A percentile compares a stretch with the other conserved stretches of the same genome.
Evolutionary conservation across 2,113 vertebrate genomes (phyloP).

Genomic region (Excalfactoria chinensis): DNA sequence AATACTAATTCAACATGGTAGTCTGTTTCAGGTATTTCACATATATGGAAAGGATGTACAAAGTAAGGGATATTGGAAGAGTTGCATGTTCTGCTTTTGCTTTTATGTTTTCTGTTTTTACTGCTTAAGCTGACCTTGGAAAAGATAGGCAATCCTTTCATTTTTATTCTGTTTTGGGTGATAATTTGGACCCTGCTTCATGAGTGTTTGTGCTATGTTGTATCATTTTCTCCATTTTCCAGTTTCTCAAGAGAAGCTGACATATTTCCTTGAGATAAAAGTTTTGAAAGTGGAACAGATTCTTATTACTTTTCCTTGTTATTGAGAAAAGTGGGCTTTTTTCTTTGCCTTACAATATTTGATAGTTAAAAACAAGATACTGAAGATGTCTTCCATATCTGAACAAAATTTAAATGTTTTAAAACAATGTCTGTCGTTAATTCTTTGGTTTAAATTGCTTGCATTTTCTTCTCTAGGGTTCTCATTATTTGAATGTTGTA

Average conservation of each 20-base stretch:
- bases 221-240: background rate
- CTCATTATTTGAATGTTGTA: constrained; percentile 39
- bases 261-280: background rate
- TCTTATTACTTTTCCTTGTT: background rate
- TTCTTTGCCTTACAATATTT: background rate
- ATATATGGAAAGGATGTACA: background rate
- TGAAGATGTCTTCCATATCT: background rate
- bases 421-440: background rate
- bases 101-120: background rate
- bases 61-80: background rate
- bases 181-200: background rate
- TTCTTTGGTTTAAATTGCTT: constrained; percentile 30
- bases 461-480: background rate
- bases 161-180: background rate
- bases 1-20: background rate
- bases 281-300: background rate
- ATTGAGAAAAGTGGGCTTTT: background rate
- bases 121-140: background rate
- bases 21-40: background rate
- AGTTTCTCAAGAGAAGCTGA: background rate
- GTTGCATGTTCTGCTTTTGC: background rate
- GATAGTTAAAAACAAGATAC: background rate
- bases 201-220: background rate
- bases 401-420: background rate
- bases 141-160: background rate